Evolutionary conservation across 1,140 invertebrate genomes (phyloP).

Genomic region (Notospermus geniculatus): DNA sequence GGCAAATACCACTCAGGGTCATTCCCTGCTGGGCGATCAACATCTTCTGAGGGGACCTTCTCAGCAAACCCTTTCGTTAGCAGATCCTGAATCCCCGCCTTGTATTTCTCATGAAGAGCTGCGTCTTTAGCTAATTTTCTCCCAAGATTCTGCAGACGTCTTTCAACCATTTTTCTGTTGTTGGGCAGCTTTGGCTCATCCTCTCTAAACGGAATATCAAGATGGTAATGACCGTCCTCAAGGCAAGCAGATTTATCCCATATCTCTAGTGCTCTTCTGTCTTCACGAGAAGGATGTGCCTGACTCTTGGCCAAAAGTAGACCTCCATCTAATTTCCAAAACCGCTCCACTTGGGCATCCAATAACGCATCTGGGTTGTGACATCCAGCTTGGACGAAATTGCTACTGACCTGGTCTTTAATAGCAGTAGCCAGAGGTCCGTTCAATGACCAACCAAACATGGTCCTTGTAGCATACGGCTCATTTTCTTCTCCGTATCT

Average conservation of each 20-base stretch:
- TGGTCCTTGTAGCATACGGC: slow-evolving; percentile 11
- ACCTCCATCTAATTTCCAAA: not conserved
- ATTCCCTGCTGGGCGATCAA: not conserved
- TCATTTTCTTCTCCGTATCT: slow-evolving; percentile 8
- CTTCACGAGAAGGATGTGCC: not conserved
- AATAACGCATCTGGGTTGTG: not conserved
- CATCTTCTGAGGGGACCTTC: slow-evolving; percentile 14
- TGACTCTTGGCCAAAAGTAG: not conserved
- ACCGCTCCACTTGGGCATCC: too few species aligned
- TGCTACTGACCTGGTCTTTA: not conserved
- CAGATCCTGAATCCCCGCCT: slow-evolving; percentile 1
- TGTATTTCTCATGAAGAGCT: not conserved
- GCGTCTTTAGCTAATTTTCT: not conserved
- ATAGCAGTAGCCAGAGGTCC: not conserved
- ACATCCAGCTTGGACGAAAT: not conserved
- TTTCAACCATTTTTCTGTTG: not conserved
- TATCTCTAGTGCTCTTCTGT: not conserved
- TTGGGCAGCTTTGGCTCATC: not conserved
- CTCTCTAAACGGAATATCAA: slow-evolving; percentile 6
- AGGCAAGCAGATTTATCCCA: not conserved
- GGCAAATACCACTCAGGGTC: slow-evolving; percentile 29
- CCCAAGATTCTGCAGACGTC: not conserved
- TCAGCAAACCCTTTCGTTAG: slow-evolving; percentile 17
- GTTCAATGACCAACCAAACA: slow-evolving; percentile 14
- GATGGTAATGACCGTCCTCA: not conserved